Evolutionary conservation across 2,113 vertebrate genomes (phyloP).

Genomic region (Hemiprocne comata): DNA sequence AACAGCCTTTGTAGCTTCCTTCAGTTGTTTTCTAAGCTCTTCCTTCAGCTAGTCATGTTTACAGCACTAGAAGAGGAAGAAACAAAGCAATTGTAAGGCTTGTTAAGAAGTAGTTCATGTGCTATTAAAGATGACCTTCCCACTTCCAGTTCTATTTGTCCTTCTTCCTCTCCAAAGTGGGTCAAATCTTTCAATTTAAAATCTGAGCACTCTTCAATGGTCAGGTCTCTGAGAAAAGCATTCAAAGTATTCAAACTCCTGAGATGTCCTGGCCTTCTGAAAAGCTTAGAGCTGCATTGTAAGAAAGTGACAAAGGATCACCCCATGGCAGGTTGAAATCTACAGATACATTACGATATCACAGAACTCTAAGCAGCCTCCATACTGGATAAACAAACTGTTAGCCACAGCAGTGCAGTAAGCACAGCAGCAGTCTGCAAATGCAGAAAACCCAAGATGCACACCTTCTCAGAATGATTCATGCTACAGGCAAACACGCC

Average conservation of each 20-base stretch:
- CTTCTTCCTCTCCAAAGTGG: conserved; percentile 65
- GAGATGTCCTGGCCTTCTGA: background rate
- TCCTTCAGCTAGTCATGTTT: conserved; percentile 84
- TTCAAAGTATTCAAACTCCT: background rate
- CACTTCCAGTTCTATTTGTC: conserved; percentile 84
- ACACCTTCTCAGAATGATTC: background rate
- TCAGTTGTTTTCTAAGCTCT: conserved; percentile 78
- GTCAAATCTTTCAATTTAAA: conserved; percentile 69
- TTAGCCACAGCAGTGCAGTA: background rate
- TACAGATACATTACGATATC: background rate
- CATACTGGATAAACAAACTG: background rate
- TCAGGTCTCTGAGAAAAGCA: background rate
- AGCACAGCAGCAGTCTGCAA: background rate
- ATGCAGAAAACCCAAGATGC: background rate
- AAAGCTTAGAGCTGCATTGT: background rate
- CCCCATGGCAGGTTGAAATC: background rate
- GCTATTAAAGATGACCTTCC: conserved; percentile 76
- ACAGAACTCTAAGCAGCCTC: background rate
- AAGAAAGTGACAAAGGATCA: background rate
- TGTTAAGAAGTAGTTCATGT: conserved; percentile 62
- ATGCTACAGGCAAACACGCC: background rate
- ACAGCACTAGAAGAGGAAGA: conserved; percentile 82
- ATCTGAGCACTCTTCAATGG: conserved; percentile 39
- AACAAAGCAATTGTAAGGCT: conserved; percentile 82
- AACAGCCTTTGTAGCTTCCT: conserved; percentile 84